A percentile compares a stretch with the other conserved stretches of the same genome.
These are phyloP conservation scores for Hermatobates lingyangjiaoensis DNA, from an alignment of 1,140 invertebrate species.

Conservation along the genomic window DNA sequence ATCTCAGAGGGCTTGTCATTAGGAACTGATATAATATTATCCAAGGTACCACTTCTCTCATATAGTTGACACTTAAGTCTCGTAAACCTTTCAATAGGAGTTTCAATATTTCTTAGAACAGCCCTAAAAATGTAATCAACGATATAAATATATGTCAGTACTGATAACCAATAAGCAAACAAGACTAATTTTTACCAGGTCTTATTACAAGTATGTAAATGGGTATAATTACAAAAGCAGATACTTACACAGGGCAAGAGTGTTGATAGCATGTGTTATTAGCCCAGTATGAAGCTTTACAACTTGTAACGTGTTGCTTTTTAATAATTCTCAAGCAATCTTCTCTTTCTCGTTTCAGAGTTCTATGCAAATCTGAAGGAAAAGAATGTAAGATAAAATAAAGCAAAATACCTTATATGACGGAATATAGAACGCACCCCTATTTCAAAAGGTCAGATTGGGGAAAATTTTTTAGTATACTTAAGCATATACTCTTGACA, in stretches of 20 bases:
- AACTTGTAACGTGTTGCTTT: too few relatives aligned
- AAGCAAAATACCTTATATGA: too few relatives aligned
- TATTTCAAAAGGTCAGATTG: too few relatives aligned
- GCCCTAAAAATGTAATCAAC: too few relatives aligned
- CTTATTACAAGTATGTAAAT: not conserved
- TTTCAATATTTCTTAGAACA: too few relatives aligned
- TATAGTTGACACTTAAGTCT: not conserved
- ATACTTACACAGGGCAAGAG: not conserved
- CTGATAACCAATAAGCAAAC: not conserved
- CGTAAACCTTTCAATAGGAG: not conserved
- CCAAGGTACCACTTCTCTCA: not conserved
- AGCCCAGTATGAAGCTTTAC: too few relatives aligned
- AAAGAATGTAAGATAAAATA: not conserved
- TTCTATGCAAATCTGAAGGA: not conserved
- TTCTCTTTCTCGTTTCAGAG: conserved; percentile 1
- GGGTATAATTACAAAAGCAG: not conserved
- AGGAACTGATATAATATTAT: not conserved
- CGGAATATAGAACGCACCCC: too few relatives aligned
- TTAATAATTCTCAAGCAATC: not conserved
- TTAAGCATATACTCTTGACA: too few relatives aligned
- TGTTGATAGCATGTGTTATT: not conserved
- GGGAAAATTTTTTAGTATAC: too few relatives aligned
- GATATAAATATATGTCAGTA: too few relatives aligned
- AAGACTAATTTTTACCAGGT: not conserved
- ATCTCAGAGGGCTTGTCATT: conserved; percentile 23